These are phyloP conservation scores for Cantharis lateralis DNA, from an alignment of 2,888 invertebrate genomes.

Conservation along the genomic window DNA sequence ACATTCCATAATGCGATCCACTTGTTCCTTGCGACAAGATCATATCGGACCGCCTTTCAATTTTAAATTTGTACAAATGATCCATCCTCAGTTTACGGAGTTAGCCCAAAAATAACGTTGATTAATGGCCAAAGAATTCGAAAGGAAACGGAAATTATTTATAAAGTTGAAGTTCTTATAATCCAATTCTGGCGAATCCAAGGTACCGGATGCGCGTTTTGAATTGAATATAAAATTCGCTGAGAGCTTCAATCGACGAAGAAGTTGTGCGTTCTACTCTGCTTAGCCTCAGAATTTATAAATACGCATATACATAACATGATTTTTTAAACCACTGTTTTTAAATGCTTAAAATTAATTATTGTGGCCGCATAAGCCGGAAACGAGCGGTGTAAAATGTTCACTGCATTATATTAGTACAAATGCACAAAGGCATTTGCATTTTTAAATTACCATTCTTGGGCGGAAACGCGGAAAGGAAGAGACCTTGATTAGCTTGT, in stretches of 20 bases:
- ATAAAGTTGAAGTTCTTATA: not conserved
- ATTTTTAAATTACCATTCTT: constrained; percentile 32
- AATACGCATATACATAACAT: not conserved
- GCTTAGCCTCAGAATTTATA: not conserved
- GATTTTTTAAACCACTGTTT: not conserved
- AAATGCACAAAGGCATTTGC: not conserved
- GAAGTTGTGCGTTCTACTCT: not conserved
- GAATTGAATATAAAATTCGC: constrained; percentile 2
- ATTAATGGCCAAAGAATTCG: not conserved
- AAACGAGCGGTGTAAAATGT: constrained; percentile 1
- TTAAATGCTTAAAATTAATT: not conserved
- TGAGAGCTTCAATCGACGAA: not conserved
- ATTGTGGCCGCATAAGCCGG: not conserved
- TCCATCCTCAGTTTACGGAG: not conserved
- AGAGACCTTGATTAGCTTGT: not conserved
- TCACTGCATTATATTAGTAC: not conserved
- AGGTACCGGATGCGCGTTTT: not conserved
- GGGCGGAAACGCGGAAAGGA: not conserved
- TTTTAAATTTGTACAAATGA: constrained; percentile 6
- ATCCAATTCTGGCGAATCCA: not conserved
- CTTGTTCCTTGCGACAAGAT: constrained; percentile 33
- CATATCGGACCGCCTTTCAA: constrained; percentile 16
- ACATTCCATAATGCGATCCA: constrained; percentile 42
- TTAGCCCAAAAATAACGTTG: not conserved
- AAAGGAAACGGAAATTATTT: constrained; percentile 4